Conservation (phyloP, 2,888 invertebrate genomes). For the Phragmatobia fuliginosa region DNA sequence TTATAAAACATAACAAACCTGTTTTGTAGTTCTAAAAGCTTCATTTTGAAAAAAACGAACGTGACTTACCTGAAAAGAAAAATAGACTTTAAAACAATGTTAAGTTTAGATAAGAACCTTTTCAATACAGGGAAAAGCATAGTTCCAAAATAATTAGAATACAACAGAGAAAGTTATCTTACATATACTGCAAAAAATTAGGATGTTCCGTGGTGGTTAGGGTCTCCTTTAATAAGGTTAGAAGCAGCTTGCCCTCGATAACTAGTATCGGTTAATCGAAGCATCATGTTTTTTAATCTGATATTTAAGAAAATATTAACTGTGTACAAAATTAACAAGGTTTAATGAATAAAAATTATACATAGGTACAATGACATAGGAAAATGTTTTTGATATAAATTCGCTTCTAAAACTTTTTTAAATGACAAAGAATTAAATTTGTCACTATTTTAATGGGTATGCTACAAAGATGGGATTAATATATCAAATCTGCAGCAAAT, state of each 20-base stretch:
- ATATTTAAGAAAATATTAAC: too few relatives aligned
- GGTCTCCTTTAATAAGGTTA: too few relatives aligned
- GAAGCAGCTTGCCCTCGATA: too few relatives aligned
- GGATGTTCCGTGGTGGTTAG: background rate
- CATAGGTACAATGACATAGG: background rate
- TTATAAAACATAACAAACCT: background rate
- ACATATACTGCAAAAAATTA: background rate
- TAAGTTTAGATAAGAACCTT: too few relatives aligned
- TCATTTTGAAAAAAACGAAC: background rate
- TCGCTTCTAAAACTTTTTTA: background rate
- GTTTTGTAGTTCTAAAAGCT: constrained; percentile 2
- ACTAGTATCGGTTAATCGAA: too few relatives aligned
- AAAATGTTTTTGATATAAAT: background rate
- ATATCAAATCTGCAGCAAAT: background rate
- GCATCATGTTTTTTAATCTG: background rate
- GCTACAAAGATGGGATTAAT: background rate
- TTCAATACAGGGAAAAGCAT: too few relatives aligned
- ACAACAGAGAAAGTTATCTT: background rate
- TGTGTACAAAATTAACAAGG: too few relatives aligned
- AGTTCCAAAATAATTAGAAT: background rate
- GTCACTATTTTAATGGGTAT: background rate
- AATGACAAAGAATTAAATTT: background rate
- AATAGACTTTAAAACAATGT: background rate
- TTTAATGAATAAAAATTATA: background rate
- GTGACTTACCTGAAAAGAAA: constrained; percentile 22